These are phyloP conservation scores for Hedychridium roseum DNA, from an alignment of 2,888 invertebrate species.

Conservation along the genomic window DNA sequence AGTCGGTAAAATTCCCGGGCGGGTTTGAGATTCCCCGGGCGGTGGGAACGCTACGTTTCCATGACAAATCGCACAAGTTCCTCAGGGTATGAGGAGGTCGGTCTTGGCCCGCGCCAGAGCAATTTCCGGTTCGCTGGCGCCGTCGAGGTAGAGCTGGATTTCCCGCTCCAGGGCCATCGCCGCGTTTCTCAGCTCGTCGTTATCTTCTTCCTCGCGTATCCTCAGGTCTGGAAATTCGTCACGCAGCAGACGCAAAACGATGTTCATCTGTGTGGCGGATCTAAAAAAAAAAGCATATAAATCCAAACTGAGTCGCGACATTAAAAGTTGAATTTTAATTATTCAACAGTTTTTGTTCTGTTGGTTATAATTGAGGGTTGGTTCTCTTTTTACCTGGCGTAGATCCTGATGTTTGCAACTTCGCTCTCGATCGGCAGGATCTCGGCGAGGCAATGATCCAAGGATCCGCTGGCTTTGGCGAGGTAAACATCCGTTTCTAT, in stretches of 20 bases:
- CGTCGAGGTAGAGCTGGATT: slow-evolving; percentile 43
- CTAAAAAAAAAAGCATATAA: no score
- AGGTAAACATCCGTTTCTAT: slow-evolving; percentile 37
- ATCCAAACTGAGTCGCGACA: no score
- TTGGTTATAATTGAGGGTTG: no score
- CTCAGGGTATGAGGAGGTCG: slow-evolving; percentile 52
- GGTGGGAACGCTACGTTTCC: no score
- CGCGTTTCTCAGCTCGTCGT: slow-evolving; percentile 35
- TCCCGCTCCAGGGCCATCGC: slow-evolving; percentile 46
- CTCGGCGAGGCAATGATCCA: slow-evolving; percentile 50
- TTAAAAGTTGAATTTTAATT: no score
- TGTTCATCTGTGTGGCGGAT: slow-evolving; percentile 44
- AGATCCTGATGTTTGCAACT: slow-evolving; percentile 32
- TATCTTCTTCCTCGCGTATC: slow-evolving; percentile 29
- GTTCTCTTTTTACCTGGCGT: slow-evolving; percentile 41
- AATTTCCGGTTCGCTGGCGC: slow-evolving; percentile 31
- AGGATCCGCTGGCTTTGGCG: slow-evolving; percentile 32
- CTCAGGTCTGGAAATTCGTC: slow-evolving; percentile 41
- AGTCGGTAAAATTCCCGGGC: no score
- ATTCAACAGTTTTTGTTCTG: no score
- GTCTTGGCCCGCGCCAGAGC: slow-evolving; percentile 48
- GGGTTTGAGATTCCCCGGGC: no score
- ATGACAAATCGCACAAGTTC: background rate
- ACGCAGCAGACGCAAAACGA: slow-evolving; percentile 43
- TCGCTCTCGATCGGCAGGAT: slow-evolving; percentile 29